phyloP scores from a whole-genome alignment of 1,140 invertebrate genomes.

The Mercenaria mercenaria region DNA sequence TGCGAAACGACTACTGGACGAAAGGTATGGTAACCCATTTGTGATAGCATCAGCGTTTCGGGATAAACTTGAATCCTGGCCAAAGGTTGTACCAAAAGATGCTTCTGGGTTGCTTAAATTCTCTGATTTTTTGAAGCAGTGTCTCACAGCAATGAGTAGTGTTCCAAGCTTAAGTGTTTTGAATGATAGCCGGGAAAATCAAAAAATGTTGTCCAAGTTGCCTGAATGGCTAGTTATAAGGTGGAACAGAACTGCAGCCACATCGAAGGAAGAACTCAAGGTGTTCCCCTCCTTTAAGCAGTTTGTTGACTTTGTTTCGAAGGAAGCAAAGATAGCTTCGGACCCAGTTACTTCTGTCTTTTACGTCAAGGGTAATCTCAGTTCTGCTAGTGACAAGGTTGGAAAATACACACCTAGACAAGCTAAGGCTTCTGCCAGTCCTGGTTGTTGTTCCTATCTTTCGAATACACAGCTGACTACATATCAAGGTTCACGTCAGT shows the following conservation, averaged over 20 bases:
- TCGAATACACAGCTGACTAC: too few species aligned
- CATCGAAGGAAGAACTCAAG: background rate
- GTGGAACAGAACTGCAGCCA: conserved; percentile 10
- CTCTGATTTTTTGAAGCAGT: conserved; percentile 12
- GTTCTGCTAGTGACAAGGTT: background rate
- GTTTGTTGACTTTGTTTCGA: conserved; percentile 9
- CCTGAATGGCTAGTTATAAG: conserved; percentile 23
- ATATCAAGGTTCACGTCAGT: too few species aligned
- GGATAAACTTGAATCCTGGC: background rate
- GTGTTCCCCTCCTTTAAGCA: background rate
- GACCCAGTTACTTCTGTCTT: too few species aligned
- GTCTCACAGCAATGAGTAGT: background rate
- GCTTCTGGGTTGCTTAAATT: conserved; percentile 2
- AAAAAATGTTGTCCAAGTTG: conserved; percentile 22
- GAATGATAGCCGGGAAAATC: conserved; percentile 24
- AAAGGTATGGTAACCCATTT: conserved; percentile 22
- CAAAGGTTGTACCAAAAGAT: background rate
- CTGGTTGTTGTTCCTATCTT: too few species aligned
- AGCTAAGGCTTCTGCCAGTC: background rate
- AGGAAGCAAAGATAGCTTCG: too few species aligned
- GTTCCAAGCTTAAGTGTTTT: conserved; percentile 1
- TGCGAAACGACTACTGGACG: too few species aligned
- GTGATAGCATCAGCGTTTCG: background rate
- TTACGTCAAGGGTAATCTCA: too few species aligned
- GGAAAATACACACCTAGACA: too few species aligned